Evolutionary conservation across 2,888 invertebrate genomes (phyloP).

Genomic region (Arge pagana): DNA sequence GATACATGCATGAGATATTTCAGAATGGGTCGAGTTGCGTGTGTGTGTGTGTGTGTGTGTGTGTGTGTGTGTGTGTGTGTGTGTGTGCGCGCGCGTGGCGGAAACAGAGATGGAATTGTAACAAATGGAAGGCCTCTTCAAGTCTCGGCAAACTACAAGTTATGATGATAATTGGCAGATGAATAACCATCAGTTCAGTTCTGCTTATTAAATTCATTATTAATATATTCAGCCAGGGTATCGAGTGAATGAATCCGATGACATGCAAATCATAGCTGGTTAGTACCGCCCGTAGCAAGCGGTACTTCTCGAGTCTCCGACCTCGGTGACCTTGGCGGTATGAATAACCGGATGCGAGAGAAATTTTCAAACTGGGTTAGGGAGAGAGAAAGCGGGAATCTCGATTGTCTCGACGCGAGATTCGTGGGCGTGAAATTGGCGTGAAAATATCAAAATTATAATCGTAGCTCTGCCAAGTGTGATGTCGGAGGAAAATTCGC

Average conservation of each 20-base stretch:
- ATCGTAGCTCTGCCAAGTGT: too few species aligned
- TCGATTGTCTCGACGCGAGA: slow-evolving; percentile 7
- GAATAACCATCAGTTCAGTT: slow-evolving; percentile 45
- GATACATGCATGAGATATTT: too few species aligned
- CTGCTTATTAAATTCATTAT: slow-evolving; percentile 50
- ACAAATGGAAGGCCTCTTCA: slow-evolving; percentile 40
- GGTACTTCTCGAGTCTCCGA: slow-evolving; percentile 1
- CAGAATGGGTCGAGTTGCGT: too few species aligned
- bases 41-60: too few species aligned
- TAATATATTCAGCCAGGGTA: slow-evolving; percentile 48
- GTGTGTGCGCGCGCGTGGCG: too few species aligned
- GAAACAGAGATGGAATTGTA: too few species aligned
- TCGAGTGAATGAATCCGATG: slow-evolving; percentile 45
- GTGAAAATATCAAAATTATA: too few species aligned
- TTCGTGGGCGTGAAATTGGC: too few species aligned
- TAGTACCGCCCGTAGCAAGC: slow-evolving; percentile 1
- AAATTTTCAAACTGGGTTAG: slow-evolving; percentile 15
- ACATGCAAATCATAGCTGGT: slow-evolving; percentile 39
- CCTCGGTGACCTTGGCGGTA: slow-evolving; percentile 13
- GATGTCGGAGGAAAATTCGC: too few species aligned
- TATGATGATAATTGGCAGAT: slow-evolving; percentile 39
- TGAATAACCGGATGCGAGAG: slow-evolving; percentile 9
- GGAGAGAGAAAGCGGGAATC: slow-evolving; percentile 1
- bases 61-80: too few species aligned
- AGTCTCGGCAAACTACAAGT: slow-evolving; percentile 8